A percentile compares a stretch with the other conserved stretches of the same genome.
These are phyloP conservation scores for Drosophila hamatofila DNA, from an alignment of 2,888 invertebrate species.

Conservation along the genomic window DNA sequence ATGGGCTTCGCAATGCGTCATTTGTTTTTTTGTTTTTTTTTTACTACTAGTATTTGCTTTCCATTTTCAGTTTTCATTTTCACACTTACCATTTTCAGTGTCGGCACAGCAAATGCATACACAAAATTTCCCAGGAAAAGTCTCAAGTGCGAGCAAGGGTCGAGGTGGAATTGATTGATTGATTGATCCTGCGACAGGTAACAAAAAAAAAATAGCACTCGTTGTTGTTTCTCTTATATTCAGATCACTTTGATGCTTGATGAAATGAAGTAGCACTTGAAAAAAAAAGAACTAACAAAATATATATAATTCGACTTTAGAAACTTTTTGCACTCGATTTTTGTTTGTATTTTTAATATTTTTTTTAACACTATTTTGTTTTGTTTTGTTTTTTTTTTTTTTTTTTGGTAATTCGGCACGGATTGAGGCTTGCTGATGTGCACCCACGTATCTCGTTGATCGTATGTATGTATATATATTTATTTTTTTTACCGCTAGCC, in stretches of 20 bases:
- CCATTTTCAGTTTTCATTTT: slow-evolving; percentile 21
- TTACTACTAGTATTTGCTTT: slow-evolving; percentile 12
- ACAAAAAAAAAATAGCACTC: slow-evolving; percentile 16
- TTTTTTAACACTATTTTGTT: slow-evolving; percentile 34
- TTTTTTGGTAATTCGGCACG: slow-evolving; percentile 10
- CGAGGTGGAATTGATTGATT: slow-evolving; percentile 23
- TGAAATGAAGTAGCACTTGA: slow-evolving; percentile 25
- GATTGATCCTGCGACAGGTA: slow-evolving; percentile 50
- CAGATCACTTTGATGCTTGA: slow-evolving; percentile 18
- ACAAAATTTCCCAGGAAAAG: slow-evolving; percentile 52
- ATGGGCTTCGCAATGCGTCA: slow-evolving; percentile 13
- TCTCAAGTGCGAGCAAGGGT: slow-evolving; percentile 21
- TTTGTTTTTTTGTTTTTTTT: slow-evolving; percentile 30
- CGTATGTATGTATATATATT: not conserved
- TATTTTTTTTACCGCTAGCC: slow-evolving; percentile 19
- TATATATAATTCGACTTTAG: not conserved
- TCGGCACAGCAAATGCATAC: slow-evolving; percentile 41
- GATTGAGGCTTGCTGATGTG: slow-evolving; percentile 21
- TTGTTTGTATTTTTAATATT: slow-evolving; percentile 3
- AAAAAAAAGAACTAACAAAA: slow-evolving; percentile 25
- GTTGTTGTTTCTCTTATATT: slow-evolving; percentile 3
- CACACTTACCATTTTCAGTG: slow-evolving; percentile 60
- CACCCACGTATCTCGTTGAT: slow-evolving; percentile 29
- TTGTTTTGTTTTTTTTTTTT: slow-evolving; percentile 19
- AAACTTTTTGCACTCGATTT: slow-evolving; percentile 32